Conservation (phyloP, 2,113 vertebrate genomes). For the Jaculus jaculus region DNA sequence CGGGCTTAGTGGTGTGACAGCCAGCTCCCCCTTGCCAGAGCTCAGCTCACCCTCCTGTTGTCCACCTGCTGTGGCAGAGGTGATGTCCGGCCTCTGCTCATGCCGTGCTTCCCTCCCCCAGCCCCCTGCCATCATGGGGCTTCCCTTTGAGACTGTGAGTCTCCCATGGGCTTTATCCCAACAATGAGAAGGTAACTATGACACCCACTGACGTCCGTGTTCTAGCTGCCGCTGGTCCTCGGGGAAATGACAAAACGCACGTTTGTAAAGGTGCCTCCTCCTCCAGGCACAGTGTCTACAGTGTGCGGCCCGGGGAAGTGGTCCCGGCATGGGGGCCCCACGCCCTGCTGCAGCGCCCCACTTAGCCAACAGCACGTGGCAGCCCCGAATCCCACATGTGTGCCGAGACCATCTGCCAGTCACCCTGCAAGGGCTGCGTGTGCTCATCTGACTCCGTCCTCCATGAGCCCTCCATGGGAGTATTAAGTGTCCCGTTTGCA, state of each 20-base stretch:
- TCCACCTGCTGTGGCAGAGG: too few relatives aligned
- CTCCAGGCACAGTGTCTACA: background rate
- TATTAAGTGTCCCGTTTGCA: background rate
- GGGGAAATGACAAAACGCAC: background rate
- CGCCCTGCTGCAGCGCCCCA: background rate
- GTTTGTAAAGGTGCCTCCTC: background rate
- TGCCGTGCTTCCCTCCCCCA: too few relatives aligned
- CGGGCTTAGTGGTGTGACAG: too few relatives aligned
- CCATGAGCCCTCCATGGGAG: too few relatives aligned
- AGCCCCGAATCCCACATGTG: background rate
- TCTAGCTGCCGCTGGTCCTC: background rate
- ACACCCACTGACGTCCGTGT: background rate
- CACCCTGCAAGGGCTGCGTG: background rate
- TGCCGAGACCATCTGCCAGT: too few relatives aligned
- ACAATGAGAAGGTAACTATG: too few relatives aligned
- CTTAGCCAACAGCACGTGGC: background rate
- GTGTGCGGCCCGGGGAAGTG: background rate
- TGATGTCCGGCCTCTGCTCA: too few relatives aligned
- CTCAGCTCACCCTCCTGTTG: too few relatives aligned
- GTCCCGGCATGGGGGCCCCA: background rate
- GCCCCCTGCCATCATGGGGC: too few relatives aligned
- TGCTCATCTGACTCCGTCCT: background rate
- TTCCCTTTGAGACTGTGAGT: too few relatives aligned
- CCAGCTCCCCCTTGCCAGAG: too few relatives aligned
- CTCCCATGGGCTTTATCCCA: too few relatives aligned